Conservation (phyloP, 2,888 invertebrate species). For the Arrhopalites spinosus region DNA sequence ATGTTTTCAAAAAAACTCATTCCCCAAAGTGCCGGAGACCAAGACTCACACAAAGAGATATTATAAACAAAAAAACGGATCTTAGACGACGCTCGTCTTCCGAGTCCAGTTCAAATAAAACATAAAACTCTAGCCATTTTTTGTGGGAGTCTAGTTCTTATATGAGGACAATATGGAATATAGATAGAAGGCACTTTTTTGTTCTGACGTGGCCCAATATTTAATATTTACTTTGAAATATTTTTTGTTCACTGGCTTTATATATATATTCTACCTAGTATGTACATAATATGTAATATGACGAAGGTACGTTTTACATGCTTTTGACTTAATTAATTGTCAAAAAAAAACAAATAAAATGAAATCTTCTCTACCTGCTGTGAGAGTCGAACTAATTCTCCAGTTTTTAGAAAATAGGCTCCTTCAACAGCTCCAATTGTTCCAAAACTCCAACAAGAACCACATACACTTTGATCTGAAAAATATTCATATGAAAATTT, state of each 20-base stretch:
- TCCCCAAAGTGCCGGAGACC: no score
- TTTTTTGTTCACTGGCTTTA: no score
- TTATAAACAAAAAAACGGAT: neutral
- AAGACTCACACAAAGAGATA: neutral
- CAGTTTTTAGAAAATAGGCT: slow-evolving; percentile 81
- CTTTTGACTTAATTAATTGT: neutral
- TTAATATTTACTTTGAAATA: no score
- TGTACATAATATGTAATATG: no score
- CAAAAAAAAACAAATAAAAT: neutral
- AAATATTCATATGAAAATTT: slow-evolving; percentile 42
- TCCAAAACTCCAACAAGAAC: slow-evolving; percentile 97
- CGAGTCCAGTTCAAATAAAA: neutral
- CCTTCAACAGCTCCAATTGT: slow-evolving; percentile 92
- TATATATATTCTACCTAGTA: no score
- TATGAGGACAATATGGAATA: no score
- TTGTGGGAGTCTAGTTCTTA: no score
- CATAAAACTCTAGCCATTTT: no score
- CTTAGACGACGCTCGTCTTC: neutral
- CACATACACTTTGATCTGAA: slow-evolving; percentile 93
- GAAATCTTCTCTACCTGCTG: slow-evolving; percentile 68
- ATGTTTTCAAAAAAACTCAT: no score
- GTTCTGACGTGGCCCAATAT: no score
- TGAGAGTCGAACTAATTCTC: slow-evolving; percentile 79
- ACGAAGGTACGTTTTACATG: no score
- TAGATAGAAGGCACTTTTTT: no score